Evolutionary conservation across 2,888 invertebrate species (phyloP).

Genomic region (Nomada lathburiana): DNA sequence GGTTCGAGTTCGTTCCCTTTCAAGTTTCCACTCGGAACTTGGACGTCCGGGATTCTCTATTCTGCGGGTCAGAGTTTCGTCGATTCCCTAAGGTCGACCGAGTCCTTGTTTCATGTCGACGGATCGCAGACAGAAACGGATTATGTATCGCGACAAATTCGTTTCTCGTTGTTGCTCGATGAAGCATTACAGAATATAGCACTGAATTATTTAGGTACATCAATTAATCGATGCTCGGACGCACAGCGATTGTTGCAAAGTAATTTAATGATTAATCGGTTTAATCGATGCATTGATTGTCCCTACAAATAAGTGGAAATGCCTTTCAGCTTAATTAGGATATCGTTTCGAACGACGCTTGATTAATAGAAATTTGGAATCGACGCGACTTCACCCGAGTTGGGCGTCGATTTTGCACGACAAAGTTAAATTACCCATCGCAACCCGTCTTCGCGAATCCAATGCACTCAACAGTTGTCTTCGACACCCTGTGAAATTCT

Average conservation of each 20-base stretch:
- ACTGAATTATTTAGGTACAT: neutral
- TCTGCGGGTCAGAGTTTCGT: neutral
- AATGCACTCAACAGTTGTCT: slow-evolving; percentile 3
- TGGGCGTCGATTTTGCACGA: no score
- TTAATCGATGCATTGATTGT: neutral
- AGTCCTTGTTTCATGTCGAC: slow-evolving; percentile 43
- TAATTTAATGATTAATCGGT: neutral
- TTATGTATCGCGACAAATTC: no score
- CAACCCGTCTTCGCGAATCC: no score
- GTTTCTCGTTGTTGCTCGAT: neutral
- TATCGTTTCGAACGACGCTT: no score
- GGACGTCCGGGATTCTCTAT: slow-evolving; percentile 31
- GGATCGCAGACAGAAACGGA: neutral
- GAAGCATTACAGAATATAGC: neutral
- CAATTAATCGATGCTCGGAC: neutral
- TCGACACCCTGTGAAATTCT: neutral
- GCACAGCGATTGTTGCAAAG: neutral
- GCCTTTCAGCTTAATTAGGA: no score
- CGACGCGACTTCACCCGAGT: no score
- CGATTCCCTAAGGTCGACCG: slow-evolving; percentile 42
- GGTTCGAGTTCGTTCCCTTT: slow-evolving; percentile 78
- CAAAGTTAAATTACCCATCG: no score
- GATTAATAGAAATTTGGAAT: no score
- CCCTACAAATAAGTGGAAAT: no score
- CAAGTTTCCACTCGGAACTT: slow-evolving; percentile 66